Conservation (phyloP, 2,888 invertebrate species). For the Amblyjoppa fuscipennis region DNA sequence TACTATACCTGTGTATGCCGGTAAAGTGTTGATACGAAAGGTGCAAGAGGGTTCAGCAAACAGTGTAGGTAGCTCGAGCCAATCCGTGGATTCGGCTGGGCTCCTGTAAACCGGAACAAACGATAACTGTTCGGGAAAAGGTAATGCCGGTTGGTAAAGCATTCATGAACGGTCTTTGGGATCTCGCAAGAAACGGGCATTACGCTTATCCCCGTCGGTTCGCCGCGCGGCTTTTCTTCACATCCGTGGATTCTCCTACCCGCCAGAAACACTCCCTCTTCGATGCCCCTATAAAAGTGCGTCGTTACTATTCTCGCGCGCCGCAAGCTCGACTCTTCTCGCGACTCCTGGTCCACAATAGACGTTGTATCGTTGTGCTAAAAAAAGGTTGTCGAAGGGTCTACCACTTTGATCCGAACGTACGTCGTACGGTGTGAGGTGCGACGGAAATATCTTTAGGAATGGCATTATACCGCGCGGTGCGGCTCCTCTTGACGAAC, state of each 20-base stretch:
- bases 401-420: background rate
- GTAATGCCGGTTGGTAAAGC: conserved; percentile 76
- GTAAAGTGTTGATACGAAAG: background rate
- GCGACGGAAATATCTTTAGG: conserved; percentile 68
- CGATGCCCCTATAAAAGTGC: conserved; percentile 63
- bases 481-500: background rate
- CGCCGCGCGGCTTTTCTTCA: conserved; percentile 55
- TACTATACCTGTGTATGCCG: conserved; percentile 12
- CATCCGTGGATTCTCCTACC: conserved; percentile 36
- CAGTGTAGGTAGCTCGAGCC: conserved; percentile 26
- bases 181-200: conserved; percentile 76
- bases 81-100: conserved; percentile 49
- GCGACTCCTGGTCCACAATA: conserved; percentile 30
- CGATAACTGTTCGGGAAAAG: conserved; percentile 66
- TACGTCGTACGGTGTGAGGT: background rate
- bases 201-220: conserved; percentile 69
- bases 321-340: conserved; percentile 16
- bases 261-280: background rate
- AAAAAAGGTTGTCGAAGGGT: conserved; percentile 1
- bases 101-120: conserved; percentile 66
- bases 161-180: conserved; percentile 79
- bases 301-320: conserved; percentile 74
- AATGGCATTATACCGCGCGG: background rate
- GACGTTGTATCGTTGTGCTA: background rate
- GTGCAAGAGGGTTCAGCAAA: conserved; percentile 28